Evolutionary conservation across 2,797 vertebrate species (phyloP), one percentile per base, ranked within the genome.

Genomic region (Peromyscus eremicus): DNA sequence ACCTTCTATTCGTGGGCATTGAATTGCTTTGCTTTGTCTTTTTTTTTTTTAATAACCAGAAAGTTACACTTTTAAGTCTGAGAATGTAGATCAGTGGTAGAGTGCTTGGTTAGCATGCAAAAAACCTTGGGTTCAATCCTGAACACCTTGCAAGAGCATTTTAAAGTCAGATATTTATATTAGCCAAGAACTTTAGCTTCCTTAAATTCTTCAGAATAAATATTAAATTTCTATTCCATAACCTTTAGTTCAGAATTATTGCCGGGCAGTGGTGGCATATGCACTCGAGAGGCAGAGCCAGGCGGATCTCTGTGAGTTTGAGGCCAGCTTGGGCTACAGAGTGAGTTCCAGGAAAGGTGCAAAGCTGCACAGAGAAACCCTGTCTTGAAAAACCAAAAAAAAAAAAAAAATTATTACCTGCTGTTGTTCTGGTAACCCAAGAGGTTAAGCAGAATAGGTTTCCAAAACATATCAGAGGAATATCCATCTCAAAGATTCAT

Each of bases 171-270:
- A 21, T 96, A 62, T 66, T 94, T 95, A 29, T 79, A 25, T 52
- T 68, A 40, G 85, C 82, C 71, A 92, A 43, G 66, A 88, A 6
- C 27, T 87, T 43, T 80, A 64, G 6, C 81, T 85, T 94, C 52
- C 29, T 94, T 84, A 62, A 81, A 27, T 88, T 92, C 49, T 96
- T 90, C 37, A 94, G 37, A 80, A 84, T 94, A 84, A 90, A 92
- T 57, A 64, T 76, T 81, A 92, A 81, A 8, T 46, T 70, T 92
- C 2, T 14, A 84, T 43, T 16, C n/a, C 70, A 12, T 64, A 84
- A 68, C n/a, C 66, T 90, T 46, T 68, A 81, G 91, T 66, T 66
- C n/a, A 71, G 49, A 86, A 95, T 46, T 76, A 34, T 90, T 25
- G 43, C 43, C 43, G 43, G 43, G 43, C 7, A 7, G 43, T 46